Evolutionary conservation across 2,113 vertebrate species (phyloP), one percentile per base, ranked within the genome.

Genomic region (Lophochroa leadbeateri): DNA sequence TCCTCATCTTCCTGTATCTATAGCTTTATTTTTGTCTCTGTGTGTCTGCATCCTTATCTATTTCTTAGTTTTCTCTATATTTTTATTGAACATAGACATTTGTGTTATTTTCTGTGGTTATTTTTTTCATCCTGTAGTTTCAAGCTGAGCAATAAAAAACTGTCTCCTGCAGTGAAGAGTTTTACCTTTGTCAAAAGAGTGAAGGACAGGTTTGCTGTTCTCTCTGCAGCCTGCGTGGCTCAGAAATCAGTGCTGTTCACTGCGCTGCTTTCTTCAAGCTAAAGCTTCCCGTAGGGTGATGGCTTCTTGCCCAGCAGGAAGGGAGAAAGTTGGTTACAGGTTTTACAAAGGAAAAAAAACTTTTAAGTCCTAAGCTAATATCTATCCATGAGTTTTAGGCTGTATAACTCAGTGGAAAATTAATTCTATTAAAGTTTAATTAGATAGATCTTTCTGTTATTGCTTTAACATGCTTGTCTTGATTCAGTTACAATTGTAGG

Each of bases 201-300:
- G 74, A 75, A 49, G 25, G 47, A 5, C 69, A 71, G 65, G 16
- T 67, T 33, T 82, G 46, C 55, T 85, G 35, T 60, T 68, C 17
- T 50, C 19, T 23, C 65, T 68, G 46, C 52, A 82, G 25, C 46
- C 21, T 60, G 17, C 8, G 6, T 17, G 41, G 17, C 79, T 88
- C 58, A 75, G 31, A 70, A 74, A 58, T 86, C 88, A 52, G 5
- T 10, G 33, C 67, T 57, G 5, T 23, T 86, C 77, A 55, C 74
- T 65, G 0, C 2, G 0, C 27, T 5, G 2, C 52, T 44, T 24
- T 58, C 39, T 61, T 57, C 20, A 10, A 17, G 21, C 37, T 67
- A n/a, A 27, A 50, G 24, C 28, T 81, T 47, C 49, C 86, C 49
- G 68, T 18, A 43, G 50, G 37, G 39, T 52, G 53, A 69, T 77